phyloP scores from a whole-genome alignment of 2,888 invertebrate genomes.

The Drosophila aldrichi region DNA sequence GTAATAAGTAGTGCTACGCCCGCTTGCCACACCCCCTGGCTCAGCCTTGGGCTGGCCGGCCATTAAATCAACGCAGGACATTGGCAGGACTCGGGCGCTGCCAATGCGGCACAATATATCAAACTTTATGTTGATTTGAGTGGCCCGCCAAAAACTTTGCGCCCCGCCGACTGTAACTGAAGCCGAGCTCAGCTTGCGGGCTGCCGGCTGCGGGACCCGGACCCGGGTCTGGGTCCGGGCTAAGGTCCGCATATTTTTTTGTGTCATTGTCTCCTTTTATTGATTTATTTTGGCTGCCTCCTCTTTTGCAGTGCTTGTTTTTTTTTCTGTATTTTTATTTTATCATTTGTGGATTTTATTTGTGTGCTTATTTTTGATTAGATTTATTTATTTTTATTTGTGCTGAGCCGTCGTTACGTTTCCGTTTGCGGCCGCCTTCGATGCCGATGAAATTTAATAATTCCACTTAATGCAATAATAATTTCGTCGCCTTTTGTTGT shows the following conservation, averaged over 20 bases:
- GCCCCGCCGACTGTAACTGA: conserved; percentile 42
- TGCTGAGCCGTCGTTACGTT: conserved; percentile 60
- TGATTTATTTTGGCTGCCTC: conserved; percentile 68
- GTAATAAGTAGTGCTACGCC: conserved; percentile 67
- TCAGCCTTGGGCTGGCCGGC: conserved; percentile 47
- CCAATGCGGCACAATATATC: conserved; percentile 77
- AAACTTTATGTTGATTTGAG: conserved; percentile 81
- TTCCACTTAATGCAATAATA: conserved; percentile 81
- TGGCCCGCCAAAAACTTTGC: conserved; percentile 73
- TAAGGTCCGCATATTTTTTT: conserved; percentile 55
- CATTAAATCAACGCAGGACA: conserved; percentile 80
- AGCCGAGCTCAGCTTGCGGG: conserved; percentile 15
- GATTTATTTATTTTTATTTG: conserved; percentile 80
- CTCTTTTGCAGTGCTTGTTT: conserved; percentile 9
- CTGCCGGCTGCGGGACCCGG: neutral
- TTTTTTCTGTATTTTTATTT: conserved; percentile 38
- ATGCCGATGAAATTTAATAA: conserved; percentile 79
- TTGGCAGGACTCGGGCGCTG: conserved; percentile 43
- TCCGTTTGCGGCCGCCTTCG: conserved; percentile 45
- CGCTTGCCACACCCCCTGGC: too few relatives aligned
- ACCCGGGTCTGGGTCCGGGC: neutral
- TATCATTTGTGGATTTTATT: conserved; percentile 66
- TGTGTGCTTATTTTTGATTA: conserved; percentile 81
- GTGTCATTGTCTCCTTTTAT: conserved; percentile 78
- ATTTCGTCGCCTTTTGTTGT: conserved; percentile 79